Percentiles rank a stretch among this genome's conserved stretches.
Conservation (phyloP, 1,140 invertebrate species). For the Tetramorium alpestre region DNA sequence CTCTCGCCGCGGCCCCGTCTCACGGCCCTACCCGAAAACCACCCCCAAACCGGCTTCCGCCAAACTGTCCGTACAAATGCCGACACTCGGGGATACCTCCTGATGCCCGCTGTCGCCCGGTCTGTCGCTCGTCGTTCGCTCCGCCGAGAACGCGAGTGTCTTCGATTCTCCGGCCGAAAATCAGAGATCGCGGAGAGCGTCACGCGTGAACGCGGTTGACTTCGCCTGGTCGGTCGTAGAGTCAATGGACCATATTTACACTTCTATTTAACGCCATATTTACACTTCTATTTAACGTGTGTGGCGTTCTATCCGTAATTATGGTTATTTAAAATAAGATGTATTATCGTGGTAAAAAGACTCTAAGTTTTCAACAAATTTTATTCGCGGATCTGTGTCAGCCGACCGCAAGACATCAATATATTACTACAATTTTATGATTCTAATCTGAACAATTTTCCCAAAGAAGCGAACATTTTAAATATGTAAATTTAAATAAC, state of each 20-base stretch:
- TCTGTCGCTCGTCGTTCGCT: constrained; percentile 66
- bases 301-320: neutral
- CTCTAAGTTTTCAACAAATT: neutral
- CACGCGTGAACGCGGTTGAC: neutral
- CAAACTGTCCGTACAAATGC: constrained; percentile 72
- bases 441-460: neutral
- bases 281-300: neutral
- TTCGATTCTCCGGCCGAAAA: constrained; percentile 50
- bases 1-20: neutral
- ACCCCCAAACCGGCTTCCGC: constrained; percentile 65
- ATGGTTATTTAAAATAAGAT: neutral
- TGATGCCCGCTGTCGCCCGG: constrained; percentile 59
- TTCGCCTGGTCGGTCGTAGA: neutral
- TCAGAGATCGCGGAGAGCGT: constrained; percentile 33
- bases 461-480: neutral
- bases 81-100: constrained; percentile 65
- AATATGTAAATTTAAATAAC: neutral
- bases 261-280: neutral
- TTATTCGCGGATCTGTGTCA: neutral
- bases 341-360: neutral
- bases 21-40: constrained; percentile 74
- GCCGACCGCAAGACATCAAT: neutral
- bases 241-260: constrained; percentile 23
- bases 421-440: neutral
- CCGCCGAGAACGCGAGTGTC: constrained; percentile 15